Percentiles rank a stretch among this genome's conserved stretches.
phyloP scores from a whole-genome alignment of 2,888 invertebrate species.

The Ophion ventricosus region DNA sequence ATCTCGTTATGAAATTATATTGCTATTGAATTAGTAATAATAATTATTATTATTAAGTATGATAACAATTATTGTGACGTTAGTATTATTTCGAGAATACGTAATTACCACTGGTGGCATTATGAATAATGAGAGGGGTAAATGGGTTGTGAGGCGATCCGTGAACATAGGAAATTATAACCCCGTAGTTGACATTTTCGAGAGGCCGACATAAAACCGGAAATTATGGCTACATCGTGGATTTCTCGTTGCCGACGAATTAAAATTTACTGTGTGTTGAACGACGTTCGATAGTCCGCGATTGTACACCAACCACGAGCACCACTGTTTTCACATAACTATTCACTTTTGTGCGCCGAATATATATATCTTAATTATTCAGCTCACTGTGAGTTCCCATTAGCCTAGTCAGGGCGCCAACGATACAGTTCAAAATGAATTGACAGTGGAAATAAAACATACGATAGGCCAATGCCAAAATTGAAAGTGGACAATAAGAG shows the following conservation, averaged over 20 bases:
- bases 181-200: slow-evolving; percentile 29
- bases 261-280: slow-evolving; percentile 18
- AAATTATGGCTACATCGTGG: slow-evolving; percentile 26
- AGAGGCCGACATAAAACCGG: slow-evolving; percentile 30
- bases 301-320: slow-evolving; percentile 27
- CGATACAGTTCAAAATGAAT: neutral
- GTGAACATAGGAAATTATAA: slow-evolving; percentile 35
- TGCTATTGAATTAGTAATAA: slow-evolving; percentile 13
- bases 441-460: neutral
- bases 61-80: slow-evolving; percentile 23
- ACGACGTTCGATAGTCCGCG: slow-evolving; percentile 38
- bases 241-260: slow-evolving; percentile 12
- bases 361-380: slow-evolving; percentile 7
- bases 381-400: slow-evolving; percentile 45
- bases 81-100: slow-evolving; percentile 25
- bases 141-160: slow-evolving; percentile 6
- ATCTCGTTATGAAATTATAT: slow-evolving; percentile 36
- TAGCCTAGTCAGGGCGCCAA: neutral
- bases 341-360: neutral
- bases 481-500: too few relatives aligned
- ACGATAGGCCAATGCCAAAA: too few relatives aligned
- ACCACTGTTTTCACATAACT: neutral
- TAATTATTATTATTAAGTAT: slow-evolving; percentile 22
- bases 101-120: slow-evolving; percentile 5
- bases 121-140: slow-evolving; percentile 29